phyloP scores from a whole-genome alignment of 2,797 vertebrate genomes.

The Smutsia gigantea region DNA sequence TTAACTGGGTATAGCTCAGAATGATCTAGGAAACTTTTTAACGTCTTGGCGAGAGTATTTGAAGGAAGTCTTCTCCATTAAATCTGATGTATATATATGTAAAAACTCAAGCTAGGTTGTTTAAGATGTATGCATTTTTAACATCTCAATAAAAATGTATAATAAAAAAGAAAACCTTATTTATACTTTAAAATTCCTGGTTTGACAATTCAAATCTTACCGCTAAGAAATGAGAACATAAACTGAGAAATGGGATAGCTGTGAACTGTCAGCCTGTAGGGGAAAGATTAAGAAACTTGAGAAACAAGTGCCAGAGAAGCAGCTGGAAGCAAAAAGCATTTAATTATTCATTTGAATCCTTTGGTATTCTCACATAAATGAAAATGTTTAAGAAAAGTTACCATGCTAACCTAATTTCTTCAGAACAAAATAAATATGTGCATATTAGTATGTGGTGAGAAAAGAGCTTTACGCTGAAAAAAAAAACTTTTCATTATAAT shows the following conservation, averaged over 20 bases:
- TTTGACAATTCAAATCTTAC: constrained; percentile 48
- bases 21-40: neutral
- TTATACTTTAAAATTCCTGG: constrained; percentile 2
- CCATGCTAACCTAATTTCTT: neutral
- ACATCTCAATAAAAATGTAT: constrained; percentile 6
- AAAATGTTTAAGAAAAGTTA: constrained; percentile 36
- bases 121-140: neutral
- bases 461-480: neutral
- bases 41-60: neutral
- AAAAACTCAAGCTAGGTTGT: constrained; percentile 27
- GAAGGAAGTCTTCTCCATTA: neutral
- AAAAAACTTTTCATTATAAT: neutral
- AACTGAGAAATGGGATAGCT: neutral
- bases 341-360: neutral
- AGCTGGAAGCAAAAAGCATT: neutral
- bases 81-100: neutral
- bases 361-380: neutral
- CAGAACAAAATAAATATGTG: neutral
- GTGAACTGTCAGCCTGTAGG: neutral
- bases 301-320: neutral
- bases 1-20: neutral
- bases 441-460: neutral
- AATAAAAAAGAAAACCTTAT: constrained; percentile 16
- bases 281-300: neutral
- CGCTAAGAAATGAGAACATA: constrained; percentile 10